phyloP scores from a whole-genome alignment of 2,888 invertebrate species.

The Neoitamus cyanurus region DNA sequence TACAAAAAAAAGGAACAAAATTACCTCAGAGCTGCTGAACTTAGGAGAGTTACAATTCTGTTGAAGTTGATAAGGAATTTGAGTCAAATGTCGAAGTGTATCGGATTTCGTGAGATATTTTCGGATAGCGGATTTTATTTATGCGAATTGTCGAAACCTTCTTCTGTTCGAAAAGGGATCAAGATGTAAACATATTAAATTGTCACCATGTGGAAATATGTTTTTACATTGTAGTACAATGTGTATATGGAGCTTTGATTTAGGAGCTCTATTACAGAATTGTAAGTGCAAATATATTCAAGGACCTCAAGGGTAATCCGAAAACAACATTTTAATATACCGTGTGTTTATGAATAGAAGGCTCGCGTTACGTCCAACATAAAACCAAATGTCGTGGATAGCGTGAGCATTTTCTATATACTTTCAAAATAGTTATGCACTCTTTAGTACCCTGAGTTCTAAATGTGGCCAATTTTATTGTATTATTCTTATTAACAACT shows the following conservation, averaged over 20 bases:
- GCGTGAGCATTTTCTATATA: too few relatives aligned
- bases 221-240: not conserved
- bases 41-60: not conserved
- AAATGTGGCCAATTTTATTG: too few relatives aligned
- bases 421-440: too few relatives aligned
- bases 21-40: not conserved
- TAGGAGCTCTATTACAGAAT: not conserved
- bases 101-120: not conserved
- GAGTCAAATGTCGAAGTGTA: not conserved
- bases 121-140: not conserved
- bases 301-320: not conserved
- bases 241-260: not conserved
- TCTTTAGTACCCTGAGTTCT: too few relatives aligned
- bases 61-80: constrained; percentile 1
- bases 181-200: not conserved
- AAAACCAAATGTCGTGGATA: too few relatives aligned
- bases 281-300: not conserved
- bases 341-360: too few relatives aligned
- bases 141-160: not conserved
- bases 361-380: too few relatives aligned
- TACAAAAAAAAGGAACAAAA: not conserved
- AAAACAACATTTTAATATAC: too few relatives aligned
- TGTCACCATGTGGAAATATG: not conserved
- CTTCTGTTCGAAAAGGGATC: not conserved
- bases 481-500: too few relatives aligned